phyloP scores from a whole-genome alignment of 2,797 vertebrate species.

The Manis crassicaudata region DNA sequence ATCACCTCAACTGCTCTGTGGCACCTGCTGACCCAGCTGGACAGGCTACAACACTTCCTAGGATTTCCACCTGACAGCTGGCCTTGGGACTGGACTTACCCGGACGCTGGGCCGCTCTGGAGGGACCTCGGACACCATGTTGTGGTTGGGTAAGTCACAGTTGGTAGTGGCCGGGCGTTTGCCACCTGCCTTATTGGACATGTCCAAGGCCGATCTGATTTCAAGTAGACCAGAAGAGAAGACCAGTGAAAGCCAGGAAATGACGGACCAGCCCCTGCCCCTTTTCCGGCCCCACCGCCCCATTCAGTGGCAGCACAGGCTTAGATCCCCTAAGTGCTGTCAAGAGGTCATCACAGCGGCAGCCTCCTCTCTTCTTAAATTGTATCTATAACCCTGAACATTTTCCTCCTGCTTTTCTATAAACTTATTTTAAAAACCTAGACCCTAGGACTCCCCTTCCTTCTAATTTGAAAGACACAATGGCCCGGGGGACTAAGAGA shows the following conservation, averaged over 20 bases:
- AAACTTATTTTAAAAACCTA: neutral
- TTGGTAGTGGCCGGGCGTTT: constrained; percentile 83
- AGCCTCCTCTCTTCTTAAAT: neutral
- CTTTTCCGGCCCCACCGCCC: neutral
- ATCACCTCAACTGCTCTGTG: neutral
- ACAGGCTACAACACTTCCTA: neutral
- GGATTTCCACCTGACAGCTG: neutral
- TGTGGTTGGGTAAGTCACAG: constrained; percentile 88
- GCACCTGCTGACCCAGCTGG: neutral
- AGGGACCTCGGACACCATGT: constrained; percentile 91
- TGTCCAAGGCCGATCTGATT: constrained; percentile 88
- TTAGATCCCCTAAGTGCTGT: neutral
- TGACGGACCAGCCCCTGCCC: neutral
- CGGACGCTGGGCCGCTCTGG: constrained; percentile 88
- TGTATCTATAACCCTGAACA: neutral
- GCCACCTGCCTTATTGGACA: constrained; percentile 91
- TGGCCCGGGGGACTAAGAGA: neutral
- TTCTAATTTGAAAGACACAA: constrained; percentile 39
- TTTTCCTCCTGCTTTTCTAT: neutral
- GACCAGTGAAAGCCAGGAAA: constrained; percentile 27
- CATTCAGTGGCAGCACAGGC: neutral
- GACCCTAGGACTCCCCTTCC: neutral
- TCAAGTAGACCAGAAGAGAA: neutral
- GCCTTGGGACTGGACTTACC: constrained; percentile 84
- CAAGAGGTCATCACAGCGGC: neutral